phyloP scores from a whole-genome alignment of 2,113 vertebrate species.

The Chascanopsetta lugubris region DNA sequence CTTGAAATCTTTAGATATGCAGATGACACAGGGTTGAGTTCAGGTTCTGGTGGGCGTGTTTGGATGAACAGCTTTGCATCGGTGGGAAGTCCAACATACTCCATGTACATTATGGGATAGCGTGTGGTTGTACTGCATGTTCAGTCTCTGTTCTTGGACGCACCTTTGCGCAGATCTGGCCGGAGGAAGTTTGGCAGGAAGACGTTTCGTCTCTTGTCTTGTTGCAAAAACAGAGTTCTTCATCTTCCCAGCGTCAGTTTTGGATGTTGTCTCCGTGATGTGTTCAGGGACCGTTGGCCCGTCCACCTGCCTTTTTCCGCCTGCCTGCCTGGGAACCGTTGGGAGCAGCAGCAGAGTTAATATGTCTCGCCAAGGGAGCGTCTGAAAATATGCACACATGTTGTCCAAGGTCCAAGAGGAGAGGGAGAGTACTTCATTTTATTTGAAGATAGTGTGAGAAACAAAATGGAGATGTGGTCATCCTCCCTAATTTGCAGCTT shows the following conservation, averaged over 20 bases:
- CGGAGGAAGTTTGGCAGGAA: no score
- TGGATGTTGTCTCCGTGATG: constrained; percentile 38
- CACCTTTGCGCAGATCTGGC: no score
- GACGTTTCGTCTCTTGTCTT: no score
- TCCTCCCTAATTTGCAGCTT: neutral
- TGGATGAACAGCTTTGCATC: no score
- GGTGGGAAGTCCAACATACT: no score
- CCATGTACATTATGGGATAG: no score
- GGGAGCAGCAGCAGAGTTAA: constrained; percentile 52
- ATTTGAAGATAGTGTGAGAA: neutral
- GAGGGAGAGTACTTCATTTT: constrained; percentile 10
- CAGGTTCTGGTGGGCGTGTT: no score
- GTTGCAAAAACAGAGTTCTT: no score
- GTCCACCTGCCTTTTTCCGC: neutral
- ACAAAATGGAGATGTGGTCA: constrained; percentile 5
- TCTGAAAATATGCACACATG: constrained; percentile 64
- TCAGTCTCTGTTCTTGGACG: no score
- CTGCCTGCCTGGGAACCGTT: constrained; percentile 42
- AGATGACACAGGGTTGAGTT: neutral
- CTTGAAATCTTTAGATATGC: neutral
- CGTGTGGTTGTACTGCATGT: no score
- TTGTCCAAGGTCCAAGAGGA: constrained; percentile 53
- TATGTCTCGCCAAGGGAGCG: constrained; percentile 49
- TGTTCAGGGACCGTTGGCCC: constrained; percentile 26
- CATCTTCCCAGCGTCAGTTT: no score